Percentiles rank a stretch among this genome's conserved stretches.
phyloP scores from a whole-genome alignment of 1,140 invertebrate species.

The Dinoponera quadriceps region DNA sequence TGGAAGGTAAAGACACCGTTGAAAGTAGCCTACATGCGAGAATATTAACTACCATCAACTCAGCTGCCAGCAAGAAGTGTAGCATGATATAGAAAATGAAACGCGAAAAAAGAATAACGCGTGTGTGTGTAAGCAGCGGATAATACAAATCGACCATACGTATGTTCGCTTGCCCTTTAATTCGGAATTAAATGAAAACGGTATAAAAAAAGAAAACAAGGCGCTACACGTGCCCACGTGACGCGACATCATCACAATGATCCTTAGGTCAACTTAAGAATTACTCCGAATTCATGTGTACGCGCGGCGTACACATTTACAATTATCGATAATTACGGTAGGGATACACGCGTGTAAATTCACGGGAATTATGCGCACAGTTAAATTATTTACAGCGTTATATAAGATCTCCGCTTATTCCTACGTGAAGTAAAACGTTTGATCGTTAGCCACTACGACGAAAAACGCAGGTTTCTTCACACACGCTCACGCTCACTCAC shows the following conservation, averaged over 20 bases:
- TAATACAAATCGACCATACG: slow-evolving; percentile 1
- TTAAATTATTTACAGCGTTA: slow-evolving; percentile 77
- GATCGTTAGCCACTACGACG: slow-evolving; percentile 60
- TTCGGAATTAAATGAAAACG: slow-evolving; percentile 67
- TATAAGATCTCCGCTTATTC: slow-evolving; percentile 67
- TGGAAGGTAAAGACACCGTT: slow-evolving; percentile 24
- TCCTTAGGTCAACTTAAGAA: slow-evolving; percentile 68
- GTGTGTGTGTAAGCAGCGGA: too few species aligned
- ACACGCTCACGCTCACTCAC: slow-evolving; percentile 18
- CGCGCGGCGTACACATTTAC: slow-evolving; percentile 66
- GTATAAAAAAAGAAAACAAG: slow-evolving; percentile 67
- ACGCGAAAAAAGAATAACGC: slow-evolving; percentile 56
- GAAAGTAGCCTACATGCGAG: slow-evolving; percentile 36
- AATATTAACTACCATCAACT: slow-evolving; percentile 30
- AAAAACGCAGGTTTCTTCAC: slow-evolving; percentile 52
- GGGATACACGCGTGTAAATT: slow-evolving; percentile 71
- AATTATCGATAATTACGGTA: slow-evolving; percentile 73
- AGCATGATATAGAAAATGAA: slow-evolving; percentile 52
- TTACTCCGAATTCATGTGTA: slow-evolving; percentile 53
- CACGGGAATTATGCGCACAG: slow-evolving; percentile 69
- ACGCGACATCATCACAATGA: slow-evolving; percentile 76
- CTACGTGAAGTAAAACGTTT: slow-evolving; percentile 71
- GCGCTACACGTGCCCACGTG: slow-evolving; percentile 56
- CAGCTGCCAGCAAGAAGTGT: slow-evolving; percentile 1
- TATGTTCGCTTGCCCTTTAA: slow-evolving; percentile 47